phyloP scores from a whole-genome alignment of 53 echinoderm and acorn worm genomes.

The Actinopyga echinites region DNA sequence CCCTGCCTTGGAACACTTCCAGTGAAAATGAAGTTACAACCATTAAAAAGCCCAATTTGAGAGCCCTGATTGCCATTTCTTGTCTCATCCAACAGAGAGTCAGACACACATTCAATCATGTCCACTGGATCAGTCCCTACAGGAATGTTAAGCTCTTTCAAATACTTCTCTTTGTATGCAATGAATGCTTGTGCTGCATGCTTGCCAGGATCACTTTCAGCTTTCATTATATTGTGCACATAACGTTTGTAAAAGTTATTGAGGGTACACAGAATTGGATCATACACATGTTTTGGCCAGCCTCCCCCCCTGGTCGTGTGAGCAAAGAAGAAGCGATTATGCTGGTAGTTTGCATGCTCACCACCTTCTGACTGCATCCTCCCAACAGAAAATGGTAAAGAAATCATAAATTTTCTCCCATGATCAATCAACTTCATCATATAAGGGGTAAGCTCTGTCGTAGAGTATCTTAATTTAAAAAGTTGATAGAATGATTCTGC shows the following conservation, averaged over 20 bases:
- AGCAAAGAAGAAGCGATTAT: constrained; percentile 55
- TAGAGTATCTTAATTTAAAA: neutral
- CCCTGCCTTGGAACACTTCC: neutral
- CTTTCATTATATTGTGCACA: neutral
- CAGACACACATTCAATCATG: neutral
- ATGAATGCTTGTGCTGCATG: neutral
- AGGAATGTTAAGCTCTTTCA: neutral
- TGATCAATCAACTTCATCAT: constrained; percentile 72
- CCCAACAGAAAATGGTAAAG: constrained; percentile 48
- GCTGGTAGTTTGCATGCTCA: constrained; percentile 66
- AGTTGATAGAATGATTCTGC: constrained; percentile 20
- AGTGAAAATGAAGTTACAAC: constrained; percentile 1
- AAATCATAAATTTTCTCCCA: constrained; percentile 49
- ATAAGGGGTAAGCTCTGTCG: constrained; percentile 31
- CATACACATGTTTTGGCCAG: constrained; percentile 46
- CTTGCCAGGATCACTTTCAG: constrained; percentile 3
- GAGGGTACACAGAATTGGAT: constrained; percentile 36
- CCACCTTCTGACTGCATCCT: constrained; percentile 71
- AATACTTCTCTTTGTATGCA: neutral
- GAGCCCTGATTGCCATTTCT: neutral
- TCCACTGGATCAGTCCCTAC: neutral
- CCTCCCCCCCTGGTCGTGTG: constrained; percentile 70
- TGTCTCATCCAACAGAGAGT: neutral
- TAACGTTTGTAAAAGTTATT: constrained; percentile 12
- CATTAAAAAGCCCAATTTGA: neutral